Evolutionary conservation across 2,888 invertebrate genomes (phyloP), one percentile per base, ranked within the genome.

Genomic region (Harpagoxenus sublaevis): DNA sequence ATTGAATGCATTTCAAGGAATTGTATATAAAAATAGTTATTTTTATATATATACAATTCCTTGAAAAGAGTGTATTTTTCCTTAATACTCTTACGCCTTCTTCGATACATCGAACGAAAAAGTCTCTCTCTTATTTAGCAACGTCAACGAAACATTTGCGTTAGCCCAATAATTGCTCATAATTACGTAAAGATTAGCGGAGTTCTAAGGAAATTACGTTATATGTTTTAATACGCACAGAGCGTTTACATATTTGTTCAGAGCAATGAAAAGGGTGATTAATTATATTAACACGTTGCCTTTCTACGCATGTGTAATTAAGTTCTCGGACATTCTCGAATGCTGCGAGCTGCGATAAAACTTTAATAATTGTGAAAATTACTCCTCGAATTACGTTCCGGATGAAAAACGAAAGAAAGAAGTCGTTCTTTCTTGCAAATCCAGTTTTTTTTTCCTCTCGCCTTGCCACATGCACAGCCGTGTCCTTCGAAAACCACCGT

Each of bases 401-500:
- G 42, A 51, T 23, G 28, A 65, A 78, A 42, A 48, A 51, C 4
- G 39, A 31, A 57, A 31, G 0, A 15, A 23, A 35, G 42, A 51
- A 55, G 23, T 63, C 28, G 65, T 70, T 55, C 35, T 74, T 42
- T 42, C 18, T 55, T 28, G 84, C n/a, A 65, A 51, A 75, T 77
- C 81, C 68, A 71, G 77, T 84, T 81, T 74, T 84, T 81, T 74
- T 84, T 74, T 66, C n/a, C 51, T 88, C 78, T 87, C 82, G 70
- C 83, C 60, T 66, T 84, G 68, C 51, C 45, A 51, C 8, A 39
- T 35, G 51, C 51, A 35, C 75, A 74, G 23, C 55, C n/a, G 65
- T 77, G 88, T 84, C 90, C 89, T 89, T 89, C 87, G 39, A 84
- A 88, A 89, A 87, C 88, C 84, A 70, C 88, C 83, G 35, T 85